These are phyloP conservation scores for Drosophila neonasuta DNA, from an alignment of 2,888 invertebrate species.

Conservation along the genomic window DNA sequence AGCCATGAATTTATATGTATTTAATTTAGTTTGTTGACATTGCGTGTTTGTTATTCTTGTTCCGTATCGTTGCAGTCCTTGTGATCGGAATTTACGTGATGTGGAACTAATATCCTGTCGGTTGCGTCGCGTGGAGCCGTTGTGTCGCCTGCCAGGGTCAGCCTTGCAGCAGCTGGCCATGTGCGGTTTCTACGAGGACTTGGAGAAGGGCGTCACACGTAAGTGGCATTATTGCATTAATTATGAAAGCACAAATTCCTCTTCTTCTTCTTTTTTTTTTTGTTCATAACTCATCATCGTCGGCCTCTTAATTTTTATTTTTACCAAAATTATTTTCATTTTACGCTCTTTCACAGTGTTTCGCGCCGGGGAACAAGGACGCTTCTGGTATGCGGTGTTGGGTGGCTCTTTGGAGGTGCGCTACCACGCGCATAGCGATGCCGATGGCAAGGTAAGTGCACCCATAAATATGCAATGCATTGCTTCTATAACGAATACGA, in stretches of 20 bases:
- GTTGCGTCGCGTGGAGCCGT: conserved; percentile 85
- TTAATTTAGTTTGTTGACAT: conserved; percentile 11
- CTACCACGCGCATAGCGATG: conserved; percentile 83
- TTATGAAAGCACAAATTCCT: conserved; percentile 22
- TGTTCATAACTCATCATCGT: not conserved
- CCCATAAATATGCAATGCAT: conserved; percentile 29
- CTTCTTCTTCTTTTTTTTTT: not conserved
- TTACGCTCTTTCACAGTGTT: conserved; percentile 84
- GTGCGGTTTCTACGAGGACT: conserved; percentile 89
- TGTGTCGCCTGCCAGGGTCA: conserved; percentile 86
- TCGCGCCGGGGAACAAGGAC: conserved; percentile 89
- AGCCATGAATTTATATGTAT: not conserved
- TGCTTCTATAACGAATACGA: not conserved
- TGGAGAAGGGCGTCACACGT: conserved; percentile 90
- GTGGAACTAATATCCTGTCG: conserved; percentile 88
- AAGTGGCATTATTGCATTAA: conserved; percentile 81
- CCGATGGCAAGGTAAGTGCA: conserved; percentile 84
- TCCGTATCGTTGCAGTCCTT: conserved; percentile 83
- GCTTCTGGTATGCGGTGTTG: conserved; percentile 90
- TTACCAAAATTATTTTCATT: not conserved
- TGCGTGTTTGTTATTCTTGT: conserved; percentile 9
- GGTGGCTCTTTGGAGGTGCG: conserved; percentile 88
- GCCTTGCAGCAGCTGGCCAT: conserved; percentile 89
- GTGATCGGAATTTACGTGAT: conserved; percentile 88
- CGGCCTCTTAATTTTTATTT: conserved; percentile 1